Base-by-base conservation (phyloP, 2,888 invertebrate species). In the Sinelater perroti region DNA sequence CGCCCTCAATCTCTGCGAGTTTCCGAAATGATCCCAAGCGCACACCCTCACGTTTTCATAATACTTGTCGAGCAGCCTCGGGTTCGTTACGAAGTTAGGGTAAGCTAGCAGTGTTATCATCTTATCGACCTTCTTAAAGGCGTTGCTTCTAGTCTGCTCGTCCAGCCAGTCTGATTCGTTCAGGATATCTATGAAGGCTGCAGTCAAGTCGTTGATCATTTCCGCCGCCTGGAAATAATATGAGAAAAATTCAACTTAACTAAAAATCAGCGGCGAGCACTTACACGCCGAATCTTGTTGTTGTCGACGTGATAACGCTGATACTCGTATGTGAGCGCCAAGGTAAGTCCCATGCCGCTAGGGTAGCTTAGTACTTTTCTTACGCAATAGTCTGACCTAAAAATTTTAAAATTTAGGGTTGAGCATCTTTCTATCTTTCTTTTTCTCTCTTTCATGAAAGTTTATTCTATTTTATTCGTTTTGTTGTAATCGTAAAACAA, bases 151-250 rank as follows among this genome's bases (percentile, higher is more conserved):
- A 0, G 83, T 82, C 6, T 70, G 65, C 0, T 76, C 75, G 63
- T 84, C 84, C 80, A 85, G 80, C 85, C 85, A 84, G 8, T 76
- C 73, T 5, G 78, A 75, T 17, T 77, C 74, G 6, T 73, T 61
- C 2, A 84, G 65, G 1, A 81, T 71, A 18, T 80, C 77, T 52
- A 74, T 72, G 66, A 83, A 84, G 1, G 81, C 76, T 14, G 70
- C 66, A 40, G 78, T 71, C 1, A 84, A 70, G 67, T 82, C 78
- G 35, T 72, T 69, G 2, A 83, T 76, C 79, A 80, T 75, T 47
- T 72, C 67, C 2, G 60, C 38, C 2, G 73, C 74, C 76, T 77
- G 3, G 63, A 65, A 45, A 8, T 42, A 31, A 6, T n/a, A 31
- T 13, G n/a, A 2, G 3, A 11, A n/a, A n/a, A 31, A n/a, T 6